These are phyloP conservation scores for Lineus longissimus DNA, from an alignment of 1,140 invertebrate genomes.

Conservation along the genomic window DNA sequence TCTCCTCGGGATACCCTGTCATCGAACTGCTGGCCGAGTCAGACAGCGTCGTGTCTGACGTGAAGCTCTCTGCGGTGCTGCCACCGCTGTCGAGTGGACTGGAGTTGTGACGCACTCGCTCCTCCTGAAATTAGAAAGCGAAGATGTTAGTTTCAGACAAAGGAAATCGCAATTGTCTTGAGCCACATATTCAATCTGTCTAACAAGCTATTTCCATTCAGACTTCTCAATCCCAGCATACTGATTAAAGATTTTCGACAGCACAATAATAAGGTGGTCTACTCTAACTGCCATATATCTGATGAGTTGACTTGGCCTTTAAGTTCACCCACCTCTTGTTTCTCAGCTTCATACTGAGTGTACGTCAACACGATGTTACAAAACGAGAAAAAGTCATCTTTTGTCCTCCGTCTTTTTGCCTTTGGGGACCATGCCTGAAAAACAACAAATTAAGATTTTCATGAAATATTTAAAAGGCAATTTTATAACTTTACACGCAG, in stretches of 20 bases:
- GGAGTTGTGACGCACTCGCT: slow-evolving; percentile 37
- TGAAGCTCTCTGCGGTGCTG: slow-evolving; percentile 44
- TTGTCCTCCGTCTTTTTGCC: slow-evolving; percentile 51
- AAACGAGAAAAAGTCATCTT: slow-evolving; percentile 60
- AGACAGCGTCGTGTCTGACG: slow-evolving; percentile 35
- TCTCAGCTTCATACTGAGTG: slow-evolving; percentile 58
- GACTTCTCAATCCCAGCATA: neutral
- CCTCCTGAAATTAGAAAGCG: slow-evolving; percentile 34
- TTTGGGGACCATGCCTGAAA: slow-evolving; percentile 15
- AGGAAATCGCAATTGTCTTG: slow-evolving; percentile 9
- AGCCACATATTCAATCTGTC: neutral
- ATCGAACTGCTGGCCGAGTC: too few species aligned
- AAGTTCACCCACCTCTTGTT: slow-evolving; percentile 52
- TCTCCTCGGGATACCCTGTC: too few species aligned
- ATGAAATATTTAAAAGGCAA: too few species aligned
- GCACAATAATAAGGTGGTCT: too few species aligned
- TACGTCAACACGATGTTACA: slow-evolving; percentile 60
- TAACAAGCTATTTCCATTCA: neutral
- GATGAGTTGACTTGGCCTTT: neutral
- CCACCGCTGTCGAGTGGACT: slow-evolving; percentile 49
- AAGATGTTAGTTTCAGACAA: slow-evolving; percentile 3
- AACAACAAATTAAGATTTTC: neutral
- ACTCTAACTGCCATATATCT: neutral
- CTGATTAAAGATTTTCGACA: too few species aligned
- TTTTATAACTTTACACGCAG: too few species aligned